phyloP scores from a whole-genome alignment of 2,113 vertebrate species.

The Silurus glanis region DNA sequence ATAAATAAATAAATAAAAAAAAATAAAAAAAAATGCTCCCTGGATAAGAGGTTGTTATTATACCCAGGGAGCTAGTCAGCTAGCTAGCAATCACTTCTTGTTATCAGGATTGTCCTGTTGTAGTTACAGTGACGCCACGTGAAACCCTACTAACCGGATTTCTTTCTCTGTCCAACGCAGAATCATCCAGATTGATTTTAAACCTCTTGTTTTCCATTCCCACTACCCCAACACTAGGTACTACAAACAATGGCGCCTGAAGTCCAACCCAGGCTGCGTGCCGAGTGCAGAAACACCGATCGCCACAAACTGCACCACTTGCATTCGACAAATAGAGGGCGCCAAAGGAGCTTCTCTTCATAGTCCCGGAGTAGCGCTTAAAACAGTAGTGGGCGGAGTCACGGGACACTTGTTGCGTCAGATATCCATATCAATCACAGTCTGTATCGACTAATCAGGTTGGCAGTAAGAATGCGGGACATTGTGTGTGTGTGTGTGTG shows the following conservation, averaged over 20 bases:
- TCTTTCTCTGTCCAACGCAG: conserved; percentile 68
- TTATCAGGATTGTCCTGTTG: not conserved
- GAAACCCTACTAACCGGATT: conserved; percentile 62
- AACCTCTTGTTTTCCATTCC: conserved; percentile 71
- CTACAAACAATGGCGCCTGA: not conserved
- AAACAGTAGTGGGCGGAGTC: not conserved
- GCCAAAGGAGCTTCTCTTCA: not conserved
- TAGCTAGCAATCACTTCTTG: not conserved
- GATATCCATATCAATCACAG: not conserved
- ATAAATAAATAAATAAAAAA: no score
- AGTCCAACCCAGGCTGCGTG: not conserved
- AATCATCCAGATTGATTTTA: conserved; percentile 73
- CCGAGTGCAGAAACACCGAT: conserved; percentile 1
- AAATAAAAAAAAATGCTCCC: no score
- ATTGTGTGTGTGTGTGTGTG: not conserved
- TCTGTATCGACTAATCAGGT: not conserved
- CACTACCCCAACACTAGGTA: not conserved
- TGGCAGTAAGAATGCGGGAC: not conserved
- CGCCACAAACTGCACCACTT: not conserved
- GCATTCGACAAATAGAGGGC: conserved; percentile 12
- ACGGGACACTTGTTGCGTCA: not conserved
- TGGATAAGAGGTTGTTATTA: no score
- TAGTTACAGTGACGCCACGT: no score
- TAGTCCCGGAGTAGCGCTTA: no score
- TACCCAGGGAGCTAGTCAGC: not conserved